Conservation (phyloP, 1,140 invertebrate genomes). For the Psix sp. region DNA sequence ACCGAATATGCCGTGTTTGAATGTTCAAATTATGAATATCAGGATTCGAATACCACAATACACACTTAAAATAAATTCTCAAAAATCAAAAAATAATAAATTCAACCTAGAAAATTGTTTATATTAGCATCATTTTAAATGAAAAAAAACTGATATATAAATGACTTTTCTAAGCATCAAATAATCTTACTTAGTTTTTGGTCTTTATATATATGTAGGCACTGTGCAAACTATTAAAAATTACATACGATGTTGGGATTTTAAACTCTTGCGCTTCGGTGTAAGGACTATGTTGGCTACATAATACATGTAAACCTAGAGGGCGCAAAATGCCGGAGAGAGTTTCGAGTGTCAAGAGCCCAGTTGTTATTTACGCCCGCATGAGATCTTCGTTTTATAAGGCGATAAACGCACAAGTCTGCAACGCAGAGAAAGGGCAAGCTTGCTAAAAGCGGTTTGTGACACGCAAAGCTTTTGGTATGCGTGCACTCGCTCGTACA, state of each 20-base stretch:
- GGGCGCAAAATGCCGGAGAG: constrained; percentile 51
- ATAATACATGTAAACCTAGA: constrained; percentile 52
- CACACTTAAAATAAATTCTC: too few species aligned
- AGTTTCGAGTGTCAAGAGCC: constrained; percentile 63
- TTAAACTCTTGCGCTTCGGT: constrained; percentile 17
- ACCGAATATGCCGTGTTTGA: too few species aligned
- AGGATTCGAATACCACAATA: too few species aligned
- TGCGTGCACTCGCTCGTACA: constrained; percentile 56
- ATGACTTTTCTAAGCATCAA: too few species aligned
- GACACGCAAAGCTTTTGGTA: constrained; percentile 57
- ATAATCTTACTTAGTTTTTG: too few species aligned
- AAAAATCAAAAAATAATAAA: too few species aligned
- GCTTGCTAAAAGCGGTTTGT: constrained; percentile 57
- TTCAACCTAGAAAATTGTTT: too few species aligned
- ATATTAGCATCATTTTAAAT: too few species aligned
- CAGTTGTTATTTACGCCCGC: constrained; percentile 63
- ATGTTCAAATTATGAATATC: too few species aligned
- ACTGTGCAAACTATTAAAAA: constrained; percentile 5
- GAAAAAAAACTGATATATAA: too few species aligned
- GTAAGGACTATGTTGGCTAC: constrained; percentile 41
- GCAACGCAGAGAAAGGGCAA: constrained; percentile 48
- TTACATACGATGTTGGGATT: constrained; percentile 19
- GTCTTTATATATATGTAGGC: too few species aligned
- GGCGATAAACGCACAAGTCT: constrained; percentile 60
- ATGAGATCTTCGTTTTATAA: constrained; percentile 64